A percentile compares a stretch with the other conserved stretches of the same genome.
These are phyloP conservation scores for Caenorhabditis macrosperma DNA, from an alignment of 2,888 invertebrate genomes.

Conservation along the genomic window DNA sequence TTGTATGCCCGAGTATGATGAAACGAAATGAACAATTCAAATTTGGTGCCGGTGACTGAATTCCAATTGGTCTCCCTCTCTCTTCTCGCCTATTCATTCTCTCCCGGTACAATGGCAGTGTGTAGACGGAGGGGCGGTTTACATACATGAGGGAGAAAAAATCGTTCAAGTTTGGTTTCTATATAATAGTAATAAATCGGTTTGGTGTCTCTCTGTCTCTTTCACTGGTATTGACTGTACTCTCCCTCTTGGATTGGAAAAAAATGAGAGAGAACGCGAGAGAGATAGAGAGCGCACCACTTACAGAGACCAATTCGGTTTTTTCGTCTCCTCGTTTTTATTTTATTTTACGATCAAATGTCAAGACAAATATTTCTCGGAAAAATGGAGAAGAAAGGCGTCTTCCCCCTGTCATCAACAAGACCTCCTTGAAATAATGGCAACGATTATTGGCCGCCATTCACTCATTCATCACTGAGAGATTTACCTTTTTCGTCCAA, in stretches of 20 bases:
- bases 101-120: neutral
- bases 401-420: conserved; percentile 13
- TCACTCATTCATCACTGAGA: neutral
- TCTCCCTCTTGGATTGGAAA: conserved; percentile 12
- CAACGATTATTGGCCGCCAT: conserved; percentile 26
- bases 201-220: neutral
- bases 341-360: conserved; percentile 52
- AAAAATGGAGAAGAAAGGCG: neutral
- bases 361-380: conserved; percentile 57
- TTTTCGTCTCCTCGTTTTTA: conserved; percentile 12
- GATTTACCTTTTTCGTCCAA: conserved; percentile 73
- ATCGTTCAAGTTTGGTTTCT: conserved; percentile 38
- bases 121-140: conserved; percentile 18
- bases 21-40: conserved; percentile 33
- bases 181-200: conserved; percentile 8
- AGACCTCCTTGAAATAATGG: neutral
- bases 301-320: conserved; percentile 36
- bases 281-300: conserved; percentile 34
- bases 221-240: conserved; percentile 27
- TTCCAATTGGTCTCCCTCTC: conserved; percentile 21
- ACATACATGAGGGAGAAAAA: conserved; percentile 9
- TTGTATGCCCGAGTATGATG: conserved; percentile 29
- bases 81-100: neutral
- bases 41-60: conserved; percentile 53
- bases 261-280: conserved; percentile 1